Evolutionary conservation across 1,140 invertebrate species (phyloP).

Genomic region (Drosophila equinoxialis): DNA sequence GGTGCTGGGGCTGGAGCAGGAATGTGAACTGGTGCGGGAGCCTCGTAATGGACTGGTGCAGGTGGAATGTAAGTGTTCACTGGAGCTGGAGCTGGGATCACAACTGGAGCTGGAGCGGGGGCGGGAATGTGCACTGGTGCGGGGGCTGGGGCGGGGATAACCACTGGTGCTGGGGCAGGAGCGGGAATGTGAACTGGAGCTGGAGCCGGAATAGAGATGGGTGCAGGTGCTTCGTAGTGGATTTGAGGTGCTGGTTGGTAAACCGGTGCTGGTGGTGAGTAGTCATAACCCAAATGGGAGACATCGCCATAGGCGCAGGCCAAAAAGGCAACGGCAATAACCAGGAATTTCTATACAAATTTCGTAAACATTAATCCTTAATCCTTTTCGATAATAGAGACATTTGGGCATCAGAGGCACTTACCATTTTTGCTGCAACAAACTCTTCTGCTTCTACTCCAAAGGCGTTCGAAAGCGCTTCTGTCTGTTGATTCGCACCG

Average conservation of each 20-base stretch:
- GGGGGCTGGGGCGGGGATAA: not conserved
- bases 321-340: constrained; percentile 71
- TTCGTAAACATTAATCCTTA: constrained; percentile 22
- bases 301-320: constrained; percentile 73
- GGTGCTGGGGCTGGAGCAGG: no score
- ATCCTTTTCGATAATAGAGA: not conserved
- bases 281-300: constrained; percentile 67
- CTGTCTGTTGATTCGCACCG: not conserved
- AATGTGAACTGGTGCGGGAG: no score
- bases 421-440: constrained; percentile 65
- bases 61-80: not conserved
- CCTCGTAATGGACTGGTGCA: not conserved
- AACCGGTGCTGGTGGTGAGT: constrained; percentile 45
- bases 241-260: constrained; percentile 34
- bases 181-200: constrained; percentile 28
- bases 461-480: constrained; percentile 8
- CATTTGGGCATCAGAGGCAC: not conserved
- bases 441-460: constrained; percentile 55
- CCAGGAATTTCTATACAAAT: constrained; percentile 66
- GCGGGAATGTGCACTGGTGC: not conserved
- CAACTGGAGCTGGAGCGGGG: constrained; percentile 7
- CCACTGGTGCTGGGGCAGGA: constrained; percentile 15
- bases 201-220: constrained; percentile 28
- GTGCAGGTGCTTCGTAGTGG: constrained; percentile 38
- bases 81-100: no score